Evolutionary conservation across 2,113 vertebrate species (phyloP), one percentile per base, ranked within the genome.

Genomic region (Stigmatopora nigra): DNA sequence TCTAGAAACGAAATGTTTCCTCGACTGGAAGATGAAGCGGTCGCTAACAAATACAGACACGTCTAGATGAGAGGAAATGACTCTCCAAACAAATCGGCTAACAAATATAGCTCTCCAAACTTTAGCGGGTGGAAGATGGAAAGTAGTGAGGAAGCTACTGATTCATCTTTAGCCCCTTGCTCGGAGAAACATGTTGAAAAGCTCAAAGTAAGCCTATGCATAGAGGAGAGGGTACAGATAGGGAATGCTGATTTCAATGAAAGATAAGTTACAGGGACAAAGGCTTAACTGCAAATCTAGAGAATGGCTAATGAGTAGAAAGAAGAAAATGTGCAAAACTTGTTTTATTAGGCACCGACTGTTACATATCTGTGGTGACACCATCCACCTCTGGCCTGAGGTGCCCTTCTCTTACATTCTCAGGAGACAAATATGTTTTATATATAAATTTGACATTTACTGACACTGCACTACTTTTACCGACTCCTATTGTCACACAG

Each of bases 81-180:
- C 79, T 71, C 70, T 71, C 77, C 71, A 84, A 80, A 85, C 78
- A 84, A 79, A 79, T 74, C 75, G 67, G 65, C 63, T 71, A 72
- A 77, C 78, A 87, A 79, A 80, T 82, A 75, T 76, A 78, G 67
- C 71, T 67, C 57, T 51, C 61, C 35, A 31, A 60, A 67, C 65
- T 69, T 10, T 11, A 61, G 56, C 47, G 45, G 64, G 17, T 6
- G 19, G n/a, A 64, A 58, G 61, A 49, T 13, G 35, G 44, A 59
- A 63, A 61, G 57, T 7, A 59, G 47, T 25, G 35, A 59, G 51
- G 63, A 55, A 70, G 72, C 70, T 65, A 57, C 61, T 36, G 62
- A 75, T 80, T 78, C 69, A 73, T 81, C 64, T 72, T 76, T 67
- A 47, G 65, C 15, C 35, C 65, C 59, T n/a, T 71, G 70, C 69